Percentiles rank a stretch among this genome's conserved stretches.
phyloP scores from a whole-genome alignment of 2,113 vertebrate species.

The Chionis minor region DNA sequence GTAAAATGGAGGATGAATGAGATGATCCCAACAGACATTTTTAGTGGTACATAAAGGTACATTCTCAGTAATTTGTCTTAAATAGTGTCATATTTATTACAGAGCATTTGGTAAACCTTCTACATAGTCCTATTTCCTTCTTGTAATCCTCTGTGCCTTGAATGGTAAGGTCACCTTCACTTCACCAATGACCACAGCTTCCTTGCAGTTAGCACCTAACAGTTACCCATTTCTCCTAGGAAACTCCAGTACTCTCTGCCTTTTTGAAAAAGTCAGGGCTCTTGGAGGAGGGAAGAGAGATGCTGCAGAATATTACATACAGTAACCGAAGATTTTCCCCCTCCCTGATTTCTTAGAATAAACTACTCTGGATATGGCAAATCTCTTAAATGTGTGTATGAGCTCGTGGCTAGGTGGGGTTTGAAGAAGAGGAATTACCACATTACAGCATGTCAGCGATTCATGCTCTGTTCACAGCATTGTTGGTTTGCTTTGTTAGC shows the following conservation, averaged over 20 bases:
- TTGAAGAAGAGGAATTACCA: not conserved
- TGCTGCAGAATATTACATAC: not conserved
- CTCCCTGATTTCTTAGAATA: not conserved
- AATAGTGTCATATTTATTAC: not conserved
- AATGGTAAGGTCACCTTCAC: not conserved
- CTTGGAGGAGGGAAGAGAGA: not conserved
- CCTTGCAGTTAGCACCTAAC: not conserved
- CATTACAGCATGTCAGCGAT: not conserved
- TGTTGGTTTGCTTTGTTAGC: not conserved
- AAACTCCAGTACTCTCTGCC: not conserved
- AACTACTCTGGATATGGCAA: not conserved
- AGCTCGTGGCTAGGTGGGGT: not conserved
- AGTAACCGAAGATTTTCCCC: not conserved
- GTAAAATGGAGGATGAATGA: not conserved
- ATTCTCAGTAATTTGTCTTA: not conserved
- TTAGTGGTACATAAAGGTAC: not conserved
- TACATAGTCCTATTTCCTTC: not conserved
- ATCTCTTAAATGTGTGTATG: not conserved
- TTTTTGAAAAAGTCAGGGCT: not conserved
- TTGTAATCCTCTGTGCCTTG: accelerated
- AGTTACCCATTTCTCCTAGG: not conserved
- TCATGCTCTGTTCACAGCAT: not conserved
- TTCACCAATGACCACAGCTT: not conserved
- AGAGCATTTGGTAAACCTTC: not conserved
- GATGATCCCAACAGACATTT: not conserved